These are phyloP conservation scores for Corydoras maculifer DNA, from an alignment of 2,113 vertebrate species.

Conservation along the genomic window DNA sequence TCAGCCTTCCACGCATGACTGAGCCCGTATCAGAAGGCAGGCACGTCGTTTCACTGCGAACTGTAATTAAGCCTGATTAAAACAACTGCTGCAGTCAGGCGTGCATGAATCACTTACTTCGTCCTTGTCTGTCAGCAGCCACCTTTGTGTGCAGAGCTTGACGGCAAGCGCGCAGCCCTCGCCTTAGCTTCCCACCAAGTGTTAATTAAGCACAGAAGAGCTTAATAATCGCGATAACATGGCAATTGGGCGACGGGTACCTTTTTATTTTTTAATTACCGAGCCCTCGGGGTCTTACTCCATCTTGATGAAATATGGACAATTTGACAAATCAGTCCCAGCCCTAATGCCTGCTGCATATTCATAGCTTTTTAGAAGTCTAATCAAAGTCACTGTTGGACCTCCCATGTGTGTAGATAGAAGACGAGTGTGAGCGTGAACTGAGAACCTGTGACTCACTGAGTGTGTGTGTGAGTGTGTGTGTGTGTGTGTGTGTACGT, in stretches of 20 bases:
- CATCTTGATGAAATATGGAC: conserved; percentile 75
- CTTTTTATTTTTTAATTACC: conserved; percentile 66
- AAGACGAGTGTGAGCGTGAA: conserved; percentile 43
- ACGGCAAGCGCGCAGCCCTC: conserved; percentile 58
- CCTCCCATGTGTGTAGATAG: conserved; percentile 41
- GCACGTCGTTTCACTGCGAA: conserved; percentile 89
- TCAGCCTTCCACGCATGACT: conserved; percentile 76
- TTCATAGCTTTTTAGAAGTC: conserved; percentile 78
- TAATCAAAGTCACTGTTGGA: conserved; percentile 78
- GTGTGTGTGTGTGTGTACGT: conserved; percentile 14
- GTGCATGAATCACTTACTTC: conserved; percentile 56
- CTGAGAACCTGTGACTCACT: no score
- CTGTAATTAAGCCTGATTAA: conserved; percentile 95
- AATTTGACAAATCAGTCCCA: conserved; percentile 78
- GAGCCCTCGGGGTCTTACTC: conserved; percentile 73
- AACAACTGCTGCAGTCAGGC: conserved; percentile 79
- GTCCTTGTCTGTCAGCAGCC: conserved; percentile 27
- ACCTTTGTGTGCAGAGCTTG: conserved; percentile 46
- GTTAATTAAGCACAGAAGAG: conserved; percentile 72
- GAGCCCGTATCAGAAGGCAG: conserved; percentile 92
- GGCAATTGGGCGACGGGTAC: conserved; percentile 62
- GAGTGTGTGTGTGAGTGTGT: conserved; percentile 17
- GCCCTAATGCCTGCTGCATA: conserved; percentile 70
- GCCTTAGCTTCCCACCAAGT: conserved; percentile 61
- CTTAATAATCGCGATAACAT: conserved; percentile 70